phyloP scores from a whole-genome alignment of 1,140 invertebrate species.

The Epicauta chinensis region DNA sequence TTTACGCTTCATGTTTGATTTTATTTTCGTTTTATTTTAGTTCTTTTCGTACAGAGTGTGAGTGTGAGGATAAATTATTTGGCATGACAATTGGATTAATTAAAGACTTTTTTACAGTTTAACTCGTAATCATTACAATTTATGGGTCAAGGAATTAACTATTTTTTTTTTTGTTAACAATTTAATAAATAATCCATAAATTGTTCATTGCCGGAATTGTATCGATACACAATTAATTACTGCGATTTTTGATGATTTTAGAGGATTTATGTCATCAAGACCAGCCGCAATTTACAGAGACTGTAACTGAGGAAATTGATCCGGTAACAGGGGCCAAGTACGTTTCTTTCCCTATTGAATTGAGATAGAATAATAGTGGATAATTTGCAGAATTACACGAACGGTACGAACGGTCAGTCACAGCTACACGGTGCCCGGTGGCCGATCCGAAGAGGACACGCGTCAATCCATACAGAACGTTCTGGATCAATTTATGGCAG shows the following conservation, averaged over 20 bases:
- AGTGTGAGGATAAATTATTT: slow-evolving; percentile 7
- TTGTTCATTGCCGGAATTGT: background rate
- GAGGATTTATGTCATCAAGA: slow-evolving; percentile 54
- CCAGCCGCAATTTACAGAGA: slow-evolving; percentile 50
- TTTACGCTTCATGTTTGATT: background rate
- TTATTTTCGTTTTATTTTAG: slow-evolving; percentile 11
- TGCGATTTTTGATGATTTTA: slow-evolving; percentile 23
- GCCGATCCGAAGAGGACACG: slow-evolving; percentile 39
- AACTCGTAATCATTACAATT: slow-evolving; percentile 9
- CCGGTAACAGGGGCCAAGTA: slow-evolving; percentile 51
- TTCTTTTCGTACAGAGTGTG: slow-evolving; percentile 35
- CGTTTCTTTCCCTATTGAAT: slow-evolving; percentile 18
- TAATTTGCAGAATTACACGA: slow-evolving; percentile 45
- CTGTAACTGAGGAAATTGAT: slow-evolving; percentile 48
- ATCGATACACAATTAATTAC: background rate
- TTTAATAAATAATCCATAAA: slow-evolving; percentile 13
- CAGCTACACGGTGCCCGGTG: slow-evolving; percentile 35
- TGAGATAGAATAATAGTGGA: background rate
- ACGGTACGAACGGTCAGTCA: slow-evolving; percentile 45
- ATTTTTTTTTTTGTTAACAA: slow-evolving; percentile 1
- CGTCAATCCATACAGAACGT: slow-evolving; percentile 51
- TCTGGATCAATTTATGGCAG: slow-evolving; percentile 50
- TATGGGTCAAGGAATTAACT: slow-evolving; percentile 7
- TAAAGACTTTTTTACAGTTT: too few species aligned
- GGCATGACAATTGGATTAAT: slow-evolving; percentile 1